phyloP scores from a whole-genome alignment of 2,797 vertebrate genomes.

The Pangasius macronema region DNA sequence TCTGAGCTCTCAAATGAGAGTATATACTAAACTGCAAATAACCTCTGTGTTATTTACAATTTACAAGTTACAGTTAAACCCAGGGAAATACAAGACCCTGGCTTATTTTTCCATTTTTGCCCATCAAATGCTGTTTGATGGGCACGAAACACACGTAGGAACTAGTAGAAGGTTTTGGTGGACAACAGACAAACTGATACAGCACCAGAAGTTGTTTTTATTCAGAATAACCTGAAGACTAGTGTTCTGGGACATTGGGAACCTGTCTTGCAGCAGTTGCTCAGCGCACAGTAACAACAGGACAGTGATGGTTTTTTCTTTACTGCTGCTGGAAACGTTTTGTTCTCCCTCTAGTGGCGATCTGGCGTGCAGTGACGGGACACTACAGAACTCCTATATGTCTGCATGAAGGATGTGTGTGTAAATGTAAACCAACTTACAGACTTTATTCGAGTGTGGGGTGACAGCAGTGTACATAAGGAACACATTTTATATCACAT shows the following conservation, averaged over 20 bases:
- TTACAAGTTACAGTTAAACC: not conserved
- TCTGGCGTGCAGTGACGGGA: not conserved
- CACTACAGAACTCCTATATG: not conserved
- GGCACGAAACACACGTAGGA: not conserved
- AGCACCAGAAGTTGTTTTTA: not conserved
- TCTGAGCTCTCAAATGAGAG: not conserved
- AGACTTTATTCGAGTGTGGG: too few species aligned
- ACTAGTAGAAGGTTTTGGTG: not conserved
- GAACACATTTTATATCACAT: too few species aligned
- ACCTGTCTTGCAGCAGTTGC: not conserved
- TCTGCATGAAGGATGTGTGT: too few species aligned
- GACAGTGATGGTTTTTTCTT: not conserved
- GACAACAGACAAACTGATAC: not conserved
- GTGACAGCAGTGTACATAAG: too few species aligned
- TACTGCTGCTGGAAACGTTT: not conserved
- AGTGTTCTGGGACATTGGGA: not conserved
- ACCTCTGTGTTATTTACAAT: too few species aligned
- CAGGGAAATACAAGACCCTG: not conserved
- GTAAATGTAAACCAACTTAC: too few species aligned
- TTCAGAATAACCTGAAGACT: not conserved
- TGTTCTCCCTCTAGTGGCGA: not conserved
- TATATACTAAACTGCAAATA: too few species aligned
- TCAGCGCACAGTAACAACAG: not conserved
- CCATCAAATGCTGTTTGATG: not conserved
- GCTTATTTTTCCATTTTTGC: not conserved